A percentile compares a stretch with the other conserved stretches of the same genome.
phyloP scores from a whole-genome alignment of 2,113 vertebrate genomes.

The Campylorhamphus procurvoides region DNA sequence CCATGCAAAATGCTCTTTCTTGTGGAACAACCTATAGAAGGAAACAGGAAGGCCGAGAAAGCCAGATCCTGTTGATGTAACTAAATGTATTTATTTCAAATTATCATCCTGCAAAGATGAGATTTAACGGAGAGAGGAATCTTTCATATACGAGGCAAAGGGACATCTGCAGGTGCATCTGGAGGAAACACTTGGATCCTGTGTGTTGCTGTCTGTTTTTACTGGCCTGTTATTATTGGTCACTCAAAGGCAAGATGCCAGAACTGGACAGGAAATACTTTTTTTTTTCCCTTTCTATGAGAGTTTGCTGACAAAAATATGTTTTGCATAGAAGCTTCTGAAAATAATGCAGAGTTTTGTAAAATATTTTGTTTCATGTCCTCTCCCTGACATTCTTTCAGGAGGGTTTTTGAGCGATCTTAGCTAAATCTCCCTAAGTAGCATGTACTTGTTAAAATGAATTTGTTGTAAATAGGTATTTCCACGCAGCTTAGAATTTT shows the following conservation, averaged over 20 bases:
- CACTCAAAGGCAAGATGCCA: slow-evolving; percentile 48
- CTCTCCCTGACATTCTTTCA: background rate
- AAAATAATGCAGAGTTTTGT: background rate
- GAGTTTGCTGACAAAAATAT: background rate
- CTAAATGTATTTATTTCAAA: background rate
- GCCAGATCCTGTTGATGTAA: background rate
- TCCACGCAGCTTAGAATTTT: background rate
- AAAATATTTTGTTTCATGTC: background rate
- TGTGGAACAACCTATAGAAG: background rate
- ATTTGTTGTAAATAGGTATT: background rate
- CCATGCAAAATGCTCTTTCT: accelerated
- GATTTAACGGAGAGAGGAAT: background rate
- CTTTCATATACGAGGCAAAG: background rate
- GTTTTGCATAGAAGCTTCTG: background rate
- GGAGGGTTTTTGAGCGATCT: background rate
- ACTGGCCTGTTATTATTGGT: slow-evolving; percentile 36
- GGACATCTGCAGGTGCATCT: slow-evolving; percentile 49
- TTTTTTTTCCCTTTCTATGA: background rate
- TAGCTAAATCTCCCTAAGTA: background rate
- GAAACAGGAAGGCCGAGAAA: background rate
- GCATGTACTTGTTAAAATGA: background rate
- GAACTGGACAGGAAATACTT: slow-evolving; percentile 16
- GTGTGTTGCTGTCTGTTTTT: slow-evolving; percentile 27
- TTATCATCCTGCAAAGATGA: background rate
- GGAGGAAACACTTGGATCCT: slow-evolving; percentile 68